A percentile compares a stretch with the other conserved stretches of the same genome.
Evolutionary conservation across 2,797 vertebrate species (phyloP).

Genomic region (Garrulus glandarius): DNA sequence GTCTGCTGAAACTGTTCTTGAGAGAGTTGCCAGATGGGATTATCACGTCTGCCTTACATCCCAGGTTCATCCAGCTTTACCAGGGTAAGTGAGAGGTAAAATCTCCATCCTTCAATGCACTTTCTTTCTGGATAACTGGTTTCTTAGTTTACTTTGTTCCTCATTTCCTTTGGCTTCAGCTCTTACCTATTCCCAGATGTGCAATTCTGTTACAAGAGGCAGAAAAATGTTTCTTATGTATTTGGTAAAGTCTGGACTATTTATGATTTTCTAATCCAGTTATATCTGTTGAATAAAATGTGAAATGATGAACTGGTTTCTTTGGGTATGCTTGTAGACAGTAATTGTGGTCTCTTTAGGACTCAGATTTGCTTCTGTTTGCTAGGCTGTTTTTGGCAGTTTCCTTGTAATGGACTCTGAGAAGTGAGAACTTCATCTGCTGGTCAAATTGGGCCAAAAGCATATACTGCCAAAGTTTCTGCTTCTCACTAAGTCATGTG

Average conservation of each 20-base stretch:
- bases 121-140: background rate
- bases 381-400: background rate
- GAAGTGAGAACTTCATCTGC: background rate
- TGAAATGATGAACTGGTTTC: background rate
- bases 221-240: background rate
- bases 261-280: background rate
- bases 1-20: conserved; percentile 89
- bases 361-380: background rate
- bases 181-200: background rate
- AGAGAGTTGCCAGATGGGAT: conserved; percentile 87
- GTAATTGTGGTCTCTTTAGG: background rate
- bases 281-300: background rate
- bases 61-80: conserved; percentile 79
- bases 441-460: background rate
- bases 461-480: background rate
- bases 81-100: conserved; percentile 76
- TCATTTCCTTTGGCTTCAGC: background rate
- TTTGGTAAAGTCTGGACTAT: background rate
- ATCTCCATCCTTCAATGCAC: background rate
- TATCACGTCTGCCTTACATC: conserved; percentile 79
- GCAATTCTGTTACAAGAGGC: background rate
- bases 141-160: background rate
- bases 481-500: background rate
- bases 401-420: background rate
- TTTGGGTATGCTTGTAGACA: background rate